Percentiles rank a stretch among this genome's conserved stretches.
These are phyloP conservation scores for Notamacropus eugenii DNA, from an alignment of 2,797 vertebrate genomes.

Conservation along the genomic window DNA sequence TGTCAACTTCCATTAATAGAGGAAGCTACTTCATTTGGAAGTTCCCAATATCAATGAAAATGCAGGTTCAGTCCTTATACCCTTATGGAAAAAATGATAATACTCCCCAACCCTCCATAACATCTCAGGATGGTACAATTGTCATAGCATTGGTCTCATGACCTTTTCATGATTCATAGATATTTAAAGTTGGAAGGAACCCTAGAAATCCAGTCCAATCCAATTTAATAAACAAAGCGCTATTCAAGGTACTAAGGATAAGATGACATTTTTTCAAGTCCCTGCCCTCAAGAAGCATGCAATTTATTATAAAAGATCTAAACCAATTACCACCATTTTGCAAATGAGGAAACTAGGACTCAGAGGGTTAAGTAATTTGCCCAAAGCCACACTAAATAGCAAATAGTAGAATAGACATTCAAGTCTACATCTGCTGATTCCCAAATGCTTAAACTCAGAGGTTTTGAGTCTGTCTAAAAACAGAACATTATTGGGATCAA, in stretches of 20 bases:
- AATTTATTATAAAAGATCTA: background rate
- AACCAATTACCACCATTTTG: background rate
- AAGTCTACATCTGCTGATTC: background rate
- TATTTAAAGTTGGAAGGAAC: background rate
- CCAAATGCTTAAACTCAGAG: background rate
- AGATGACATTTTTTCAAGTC: background rate
- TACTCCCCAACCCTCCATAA: background rate
- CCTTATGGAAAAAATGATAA: background rate
- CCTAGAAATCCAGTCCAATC: background rate
- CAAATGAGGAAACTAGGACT: background rate
- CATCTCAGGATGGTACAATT: background rate
- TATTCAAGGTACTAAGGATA: background rate
- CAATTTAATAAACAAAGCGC: background rate
- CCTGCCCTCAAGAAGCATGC: background rate
- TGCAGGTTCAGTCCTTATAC: background rate
- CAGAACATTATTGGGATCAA: conserved; percentile 86
- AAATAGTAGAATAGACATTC: background rate
- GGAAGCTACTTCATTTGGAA: background rate
- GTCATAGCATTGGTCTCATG: background rate
- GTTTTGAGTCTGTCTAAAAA: conserved; percentile 77
- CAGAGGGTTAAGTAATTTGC: background rate
- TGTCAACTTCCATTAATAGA: background rate
- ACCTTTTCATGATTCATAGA: background rate
- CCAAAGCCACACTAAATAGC: background rate
- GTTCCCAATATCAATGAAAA: background rate